These are phyloP conservation scores for Lonchura striata DNA, from an alignment of 2,113 vertebrate species.

Conservation along the genomic window DNA sequence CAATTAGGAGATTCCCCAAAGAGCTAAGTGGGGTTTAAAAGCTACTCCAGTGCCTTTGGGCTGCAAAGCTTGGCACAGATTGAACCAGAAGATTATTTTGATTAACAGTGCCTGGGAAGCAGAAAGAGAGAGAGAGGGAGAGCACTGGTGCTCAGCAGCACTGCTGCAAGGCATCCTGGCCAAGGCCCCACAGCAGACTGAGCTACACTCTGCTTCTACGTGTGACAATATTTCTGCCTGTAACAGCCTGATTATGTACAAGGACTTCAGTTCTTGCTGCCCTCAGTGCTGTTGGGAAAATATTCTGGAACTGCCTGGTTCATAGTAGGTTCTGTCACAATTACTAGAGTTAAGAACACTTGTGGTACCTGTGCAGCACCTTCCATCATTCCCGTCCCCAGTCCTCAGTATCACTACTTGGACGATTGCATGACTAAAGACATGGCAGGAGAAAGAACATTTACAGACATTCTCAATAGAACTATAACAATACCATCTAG, in stretches of 20 bases:
- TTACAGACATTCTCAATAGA: background rate
- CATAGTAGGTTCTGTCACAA: background rate
- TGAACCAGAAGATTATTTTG: background rate
- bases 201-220: background rate
- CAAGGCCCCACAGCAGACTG: background rate
- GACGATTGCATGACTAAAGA: background rate
- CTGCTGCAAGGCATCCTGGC: background rate
- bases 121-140: background rate
- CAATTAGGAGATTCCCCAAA: slow-evolving; percentile 1
- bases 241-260: background rate
- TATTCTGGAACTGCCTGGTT: background rate
- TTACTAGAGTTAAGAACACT: background rate
- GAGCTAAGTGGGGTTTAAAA: background rate
- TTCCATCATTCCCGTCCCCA: background rate
- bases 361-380: background rate
- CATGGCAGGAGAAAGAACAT: background rate
- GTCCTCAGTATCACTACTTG: background rate
- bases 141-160: background rate
- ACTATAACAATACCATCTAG: background rate
- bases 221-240: background rate
- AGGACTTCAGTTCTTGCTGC: background rate
- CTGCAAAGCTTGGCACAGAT: background rate
- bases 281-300: background rate
- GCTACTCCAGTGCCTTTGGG: background rate
- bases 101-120: background rate